phyloP scores from a whole-genome alignment of 2,888 invertebrate genomes.

The Galerucella nymphaeae region DNA sequence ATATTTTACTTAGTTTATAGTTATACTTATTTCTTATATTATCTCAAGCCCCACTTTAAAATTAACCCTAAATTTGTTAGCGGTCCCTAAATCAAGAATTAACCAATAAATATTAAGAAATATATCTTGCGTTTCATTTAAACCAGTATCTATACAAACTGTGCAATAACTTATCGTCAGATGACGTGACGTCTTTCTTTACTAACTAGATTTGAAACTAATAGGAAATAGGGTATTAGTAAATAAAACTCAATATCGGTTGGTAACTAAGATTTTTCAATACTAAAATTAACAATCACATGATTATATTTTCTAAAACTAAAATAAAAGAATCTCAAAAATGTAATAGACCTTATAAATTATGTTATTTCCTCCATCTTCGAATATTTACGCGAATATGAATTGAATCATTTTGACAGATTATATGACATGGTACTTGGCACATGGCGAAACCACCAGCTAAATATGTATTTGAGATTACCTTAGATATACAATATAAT shows the following conservation, averaged over 20 bases:
- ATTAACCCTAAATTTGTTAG: background rate
- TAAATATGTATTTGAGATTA: no score
- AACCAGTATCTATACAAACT: no score
- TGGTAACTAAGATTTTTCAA: background rate
- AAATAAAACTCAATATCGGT: background rate
- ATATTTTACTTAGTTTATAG: slow-evolving; percentile 16
- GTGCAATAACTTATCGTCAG: no score
- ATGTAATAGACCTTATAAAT: background rate
- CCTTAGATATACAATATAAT: no score
- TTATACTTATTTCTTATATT: background rate
- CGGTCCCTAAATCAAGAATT: no score
- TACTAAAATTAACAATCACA: slow-evolving; percentile 9
- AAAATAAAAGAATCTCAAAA: slow-evolving; percentile 12
- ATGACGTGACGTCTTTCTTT: no score
- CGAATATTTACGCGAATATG: background rate
- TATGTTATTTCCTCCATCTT: background rate
- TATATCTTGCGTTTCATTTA: no score
- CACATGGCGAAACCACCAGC: no score
- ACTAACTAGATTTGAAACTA: no score
- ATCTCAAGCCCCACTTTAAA: background rate
- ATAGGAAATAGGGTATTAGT: background rate
- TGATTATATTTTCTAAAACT: slow-evolving; percentile 3
- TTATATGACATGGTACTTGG: background rate
- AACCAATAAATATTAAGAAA: no score
- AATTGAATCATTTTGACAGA: background rate